Evolutionary conservation across 2,113 vertebrate genomes (phyloP).

Genomic region (Vicugna pacos): DNA sequence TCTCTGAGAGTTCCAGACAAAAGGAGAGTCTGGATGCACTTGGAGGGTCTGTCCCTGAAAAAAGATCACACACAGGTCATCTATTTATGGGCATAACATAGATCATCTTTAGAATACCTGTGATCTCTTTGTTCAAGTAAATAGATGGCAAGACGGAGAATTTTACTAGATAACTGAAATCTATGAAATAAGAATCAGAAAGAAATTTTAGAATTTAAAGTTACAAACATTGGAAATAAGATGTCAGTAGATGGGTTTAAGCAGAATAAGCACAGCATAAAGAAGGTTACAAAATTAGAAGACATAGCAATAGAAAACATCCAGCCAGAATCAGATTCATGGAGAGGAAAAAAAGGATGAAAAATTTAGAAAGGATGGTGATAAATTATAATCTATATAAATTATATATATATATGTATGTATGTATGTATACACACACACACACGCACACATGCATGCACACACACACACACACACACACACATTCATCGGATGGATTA

Average conservation of each 20-base stretch:
- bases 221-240: conserved; percentile 34
- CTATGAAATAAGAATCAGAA: background rate
- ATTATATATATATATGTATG: background rate
- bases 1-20: background rate
- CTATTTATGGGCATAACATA: background rate
- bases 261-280: background rate
- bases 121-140: background rate
- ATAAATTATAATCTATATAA: no score
- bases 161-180: background rate
- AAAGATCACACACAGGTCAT: background rate
- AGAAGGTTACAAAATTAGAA: background rate
- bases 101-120: background rate
- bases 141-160: background rate
- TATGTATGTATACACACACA: background rate
- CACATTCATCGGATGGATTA: background rate
- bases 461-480: no score
- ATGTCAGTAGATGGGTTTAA: background rate
- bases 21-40: background rate
- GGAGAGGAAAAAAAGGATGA: background rate
- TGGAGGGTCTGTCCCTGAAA: background rate
- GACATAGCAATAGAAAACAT: background rate
- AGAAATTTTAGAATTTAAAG: background rate
- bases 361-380: background rate
- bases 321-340: background rate
- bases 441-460: no score